Evolutionary conservation across 2,113 vertebrate genomes (phyloP).

Genomic region (Phycodurus eques): DNA sequence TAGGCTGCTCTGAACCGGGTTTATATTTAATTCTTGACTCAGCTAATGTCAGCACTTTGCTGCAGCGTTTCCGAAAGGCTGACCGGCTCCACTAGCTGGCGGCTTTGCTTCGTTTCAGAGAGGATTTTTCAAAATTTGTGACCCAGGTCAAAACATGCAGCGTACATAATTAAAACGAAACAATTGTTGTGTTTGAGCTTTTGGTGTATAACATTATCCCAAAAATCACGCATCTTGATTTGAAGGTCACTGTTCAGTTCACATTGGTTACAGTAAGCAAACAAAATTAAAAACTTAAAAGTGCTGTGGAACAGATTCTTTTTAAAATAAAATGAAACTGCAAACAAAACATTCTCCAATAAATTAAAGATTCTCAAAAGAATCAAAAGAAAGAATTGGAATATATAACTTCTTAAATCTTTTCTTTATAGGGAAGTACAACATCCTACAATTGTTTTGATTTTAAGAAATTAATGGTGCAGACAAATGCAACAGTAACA

Average conservation of each 20-base stretch:
- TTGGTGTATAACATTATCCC: background rate
- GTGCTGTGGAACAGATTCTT: background rate
- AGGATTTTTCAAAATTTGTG: constrained; percentile 12
- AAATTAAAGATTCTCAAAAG: no score
- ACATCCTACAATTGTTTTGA: background rate
- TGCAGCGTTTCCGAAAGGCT: constrained; percentile 21
- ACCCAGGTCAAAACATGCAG: constrained; percentile 14
- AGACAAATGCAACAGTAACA: background rate
- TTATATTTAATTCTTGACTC: constrained; percentile 54
- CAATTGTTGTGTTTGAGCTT: background rate
- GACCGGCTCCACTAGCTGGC: constrained; percentile 17
- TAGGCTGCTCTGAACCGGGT: constrained; percentile 44
- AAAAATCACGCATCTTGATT: background rate
- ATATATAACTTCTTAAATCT: no score
- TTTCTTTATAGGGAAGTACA: background rate
- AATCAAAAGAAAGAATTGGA: no score
- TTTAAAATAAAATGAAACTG: background rate
- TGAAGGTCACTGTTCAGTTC: background rate
- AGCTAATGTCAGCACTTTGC: constrained; percentile 53
- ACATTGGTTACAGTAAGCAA: background rate
- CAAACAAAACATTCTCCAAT: background rate
- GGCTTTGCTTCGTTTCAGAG: constrained; percentile 26
- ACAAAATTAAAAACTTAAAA: background rate
- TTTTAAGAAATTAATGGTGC: background rate
- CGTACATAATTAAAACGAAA: constrained; percentile 2